Evolutionary conservation across 2,888 invertebrate genomes (phyloP).

Genomic region (Caenorhabditis angaria): DNA sequence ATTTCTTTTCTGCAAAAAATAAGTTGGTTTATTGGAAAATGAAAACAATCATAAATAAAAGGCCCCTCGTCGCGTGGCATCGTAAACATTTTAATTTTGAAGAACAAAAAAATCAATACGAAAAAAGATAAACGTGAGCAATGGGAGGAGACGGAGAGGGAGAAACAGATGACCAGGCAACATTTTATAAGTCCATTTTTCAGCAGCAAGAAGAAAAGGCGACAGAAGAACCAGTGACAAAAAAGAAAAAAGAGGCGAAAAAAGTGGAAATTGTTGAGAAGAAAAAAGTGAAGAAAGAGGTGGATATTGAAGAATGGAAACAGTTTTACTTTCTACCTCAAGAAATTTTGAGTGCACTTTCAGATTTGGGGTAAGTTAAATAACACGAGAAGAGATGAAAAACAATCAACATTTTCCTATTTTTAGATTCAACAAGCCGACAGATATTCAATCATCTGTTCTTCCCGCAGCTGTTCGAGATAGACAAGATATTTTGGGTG

Average conservation of each 20-base stretch:
- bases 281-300: slow-evolving; percentile 7
- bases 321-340: slow-evolving; percentile 46
- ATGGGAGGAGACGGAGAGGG: too few relatives aligned
- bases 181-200: too few relatives aligned
- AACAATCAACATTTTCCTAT: background rate
- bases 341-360: slow-evolving; percentile 44
- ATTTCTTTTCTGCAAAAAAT: too few relatives aligned
- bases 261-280: slow-evolving; percentile 16
- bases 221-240: slow-evolving; percentile 8
- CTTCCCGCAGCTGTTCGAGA: slow-evolving; percentile 87
- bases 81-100: too few relatives aligned
- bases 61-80: too few relatives aligned
- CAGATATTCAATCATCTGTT: slow-evolving; percentile 84
- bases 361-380: slow-evolving; percentile 42
- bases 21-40: too few relatives aligned
- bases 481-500: slow-evolving; percentile 91
- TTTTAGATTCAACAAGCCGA: slow-evolving; percentile 78
- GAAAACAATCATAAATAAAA: background rate
- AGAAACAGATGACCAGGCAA: too few relatives aligned
- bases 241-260: slow-evolving; percentile 21
- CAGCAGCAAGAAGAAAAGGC: background rate
- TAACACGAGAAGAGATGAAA: too few relatives aligned
- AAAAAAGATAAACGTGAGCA: too few relatives aligned
- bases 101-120: too few relatives aligned
- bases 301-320: slow-evolving; percentile 42